phyloP scores from a whole-genome alignment of 2,113 vertebrate species.

The Protomyctophum bolini region DNA sequence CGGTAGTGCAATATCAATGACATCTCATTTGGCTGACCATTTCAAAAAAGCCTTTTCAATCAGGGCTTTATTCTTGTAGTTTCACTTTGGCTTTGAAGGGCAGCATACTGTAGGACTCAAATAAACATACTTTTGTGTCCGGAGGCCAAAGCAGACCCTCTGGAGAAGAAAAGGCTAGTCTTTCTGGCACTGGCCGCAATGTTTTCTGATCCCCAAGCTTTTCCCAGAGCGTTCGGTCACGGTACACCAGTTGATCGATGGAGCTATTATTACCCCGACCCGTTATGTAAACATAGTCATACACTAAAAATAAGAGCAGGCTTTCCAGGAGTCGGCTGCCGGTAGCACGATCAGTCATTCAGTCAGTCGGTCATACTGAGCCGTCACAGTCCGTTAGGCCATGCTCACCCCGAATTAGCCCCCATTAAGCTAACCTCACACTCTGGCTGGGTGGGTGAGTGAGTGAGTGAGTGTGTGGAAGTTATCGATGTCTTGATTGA shows the following conservation, averaged over 20 bases:
- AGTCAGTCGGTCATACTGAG: not conserved
- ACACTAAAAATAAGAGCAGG: constrained; percentile 69
- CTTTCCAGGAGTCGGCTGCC: constrained; percentile 68
- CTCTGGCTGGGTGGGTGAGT: constrained; percentile 14
- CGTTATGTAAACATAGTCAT: constrained; percentile 70
- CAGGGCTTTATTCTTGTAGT: no score
- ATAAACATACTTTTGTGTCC: no score
- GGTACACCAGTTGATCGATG: constrained; percentile 64
- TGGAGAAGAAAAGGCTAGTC: not conserved
- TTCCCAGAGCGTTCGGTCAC: constrained; percentile 60
- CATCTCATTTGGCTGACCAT: no score
- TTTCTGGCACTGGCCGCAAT: constrained; percentile 34
- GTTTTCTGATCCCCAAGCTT: constrained; percentile 53
- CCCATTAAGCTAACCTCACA: constrained; percentile 23
- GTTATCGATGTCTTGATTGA: constrained; percentile 18
- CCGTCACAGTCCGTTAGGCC: not conserved
- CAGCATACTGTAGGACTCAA: no score
- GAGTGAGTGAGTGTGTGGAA: not conserved
- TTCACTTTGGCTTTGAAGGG: no score
- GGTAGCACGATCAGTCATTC: constrained; percentile 41
- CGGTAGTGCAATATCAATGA: no score
- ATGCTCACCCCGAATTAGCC: constrained; percentile 33
- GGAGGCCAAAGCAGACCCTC: not conserved
- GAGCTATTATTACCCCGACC: constrained; percentile 65
- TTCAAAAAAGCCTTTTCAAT: no score